These are phyloP conservation scores for Nansenia antarctica DNA, from an alignment of 2,113 vertebrate species.

Conservation along the genomic window DNA sequence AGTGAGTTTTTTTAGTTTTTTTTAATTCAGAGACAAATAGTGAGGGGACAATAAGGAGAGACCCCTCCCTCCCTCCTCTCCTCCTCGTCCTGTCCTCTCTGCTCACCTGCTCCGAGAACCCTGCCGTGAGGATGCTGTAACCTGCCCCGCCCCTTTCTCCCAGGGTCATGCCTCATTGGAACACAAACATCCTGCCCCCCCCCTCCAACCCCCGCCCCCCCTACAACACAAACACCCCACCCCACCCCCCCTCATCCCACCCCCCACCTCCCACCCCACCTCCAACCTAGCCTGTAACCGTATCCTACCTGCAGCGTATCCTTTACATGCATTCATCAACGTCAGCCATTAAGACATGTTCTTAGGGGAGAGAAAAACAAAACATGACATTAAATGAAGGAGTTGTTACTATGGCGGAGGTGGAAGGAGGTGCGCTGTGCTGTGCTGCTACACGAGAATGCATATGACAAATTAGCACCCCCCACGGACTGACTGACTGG, in stretches of 20 bases:
- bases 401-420: not conserved
- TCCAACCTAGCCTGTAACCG: conserved; percentile 77
- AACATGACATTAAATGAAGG: conserved; percentile 57
- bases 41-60: not conserved
- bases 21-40: not conserved
- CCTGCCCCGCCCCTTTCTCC: conserved; percentile 70
- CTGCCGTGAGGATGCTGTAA: not conserved
- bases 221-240: conserved; percentile 66
- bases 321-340: conserved; percentile 85
- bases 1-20: not conserved
- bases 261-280: conserved; percentile 58
- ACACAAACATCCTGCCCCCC: conserved; percentile 80
- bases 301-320: conserved; percentile 83
- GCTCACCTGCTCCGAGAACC: not conserved
- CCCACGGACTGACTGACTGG: not conserved
- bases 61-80: too few relatives aligned
- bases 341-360: conserved; percentile 77
- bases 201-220: conserved; percentile 42
- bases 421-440: not conserved
- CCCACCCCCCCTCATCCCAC: conserved; percentile 53
- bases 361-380: conserved; percentile 56
- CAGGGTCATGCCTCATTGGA: conserved; percentile 80
- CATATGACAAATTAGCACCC: not conserved
- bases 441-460: not conserved
- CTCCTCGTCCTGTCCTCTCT: not conserved